Conservation (phyloP, 2,888 invertebrate species). For the Fragum sueziense region DNA sequence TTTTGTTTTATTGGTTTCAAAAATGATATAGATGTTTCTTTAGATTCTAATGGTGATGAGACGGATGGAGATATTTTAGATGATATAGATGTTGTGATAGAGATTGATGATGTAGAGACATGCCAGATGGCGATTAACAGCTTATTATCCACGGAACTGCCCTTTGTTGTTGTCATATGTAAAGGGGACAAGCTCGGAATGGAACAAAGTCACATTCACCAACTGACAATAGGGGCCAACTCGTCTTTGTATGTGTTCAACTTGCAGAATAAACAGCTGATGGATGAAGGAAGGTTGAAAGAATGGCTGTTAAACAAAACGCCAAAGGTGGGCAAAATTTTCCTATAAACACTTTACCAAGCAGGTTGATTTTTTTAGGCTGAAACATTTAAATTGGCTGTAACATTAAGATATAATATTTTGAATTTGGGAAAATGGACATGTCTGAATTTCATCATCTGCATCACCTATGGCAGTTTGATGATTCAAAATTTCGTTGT, state of each 20-base stretch:
- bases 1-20: no score
- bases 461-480: no score
- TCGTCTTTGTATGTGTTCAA: slow-evolving; percentile 40
- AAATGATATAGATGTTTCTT: no score
- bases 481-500: no score
- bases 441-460: no score
- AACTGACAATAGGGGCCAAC: slow-evolving; percentile 25
- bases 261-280: slow-evolving; percentile 22
- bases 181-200: slow-evolving; percentile 43
- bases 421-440: no score
- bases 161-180: slow-evolving; percentile 27
- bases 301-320: slow-evolving; percentile 36
- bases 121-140: slow-evolving; percentile 6
- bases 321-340: slow-evolving; percentile 51
- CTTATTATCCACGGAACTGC: background rate
- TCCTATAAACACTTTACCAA: no score
- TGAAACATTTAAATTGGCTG: no score
- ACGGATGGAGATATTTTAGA: background rate
- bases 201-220: slow-evolving; percentile 11
- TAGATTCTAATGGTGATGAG: slow-evolving; percentile 1
- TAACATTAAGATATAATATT: no score
- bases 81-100: background rate
- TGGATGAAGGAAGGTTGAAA: slow-evolving; percentile 38
- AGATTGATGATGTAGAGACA: slow-evolving; percentile 9
- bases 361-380: no score